These are phyloP conservation scores for Temnopleurus reevesii DNA, from an alignment of 53 echinoderm and acorn worm species.

Conservation along the genomic window DNA sequence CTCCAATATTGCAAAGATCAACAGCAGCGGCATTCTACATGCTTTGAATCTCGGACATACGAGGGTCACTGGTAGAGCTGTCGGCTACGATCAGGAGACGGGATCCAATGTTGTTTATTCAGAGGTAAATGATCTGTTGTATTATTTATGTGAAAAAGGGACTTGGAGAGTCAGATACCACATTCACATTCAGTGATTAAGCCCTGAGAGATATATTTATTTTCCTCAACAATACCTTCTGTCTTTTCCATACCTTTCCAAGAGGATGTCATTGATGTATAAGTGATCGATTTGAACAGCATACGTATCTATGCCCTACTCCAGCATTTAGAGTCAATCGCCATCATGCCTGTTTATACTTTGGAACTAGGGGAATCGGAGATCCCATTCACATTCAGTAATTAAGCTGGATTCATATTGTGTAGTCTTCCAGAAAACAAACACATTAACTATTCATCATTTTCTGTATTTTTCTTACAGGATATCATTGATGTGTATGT, in stretches of 20 bases:
- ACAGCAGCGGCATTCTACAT: slow-evolving; percentile 79
- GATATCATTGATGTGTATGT: slow-evolving; percentile 87
- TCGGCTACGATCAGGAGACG: slow-evolving; percentile 86
- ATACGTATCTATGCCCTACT: slow-evolving; percentile 85
- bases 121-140: slow-evolving; percentile 49
- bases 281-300: slow-evolving; percentile 74
- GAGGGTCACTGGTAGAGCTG: slow-evolving; percentile 74
- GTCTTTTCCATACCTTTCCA: no score
- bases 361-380: slow-evolving; percentile 75
- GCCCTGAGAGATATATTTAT: no score
- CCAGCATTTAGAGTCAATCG: slow-evolving; percentile 72
- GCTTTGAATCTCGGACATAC: slow-evolving; percentile 80
- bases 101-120: slow-evolving; percentile 89
- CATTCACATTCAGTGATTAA: no score
- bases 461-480: slow-evolving; percentile 53
- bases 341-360: slow-evolving; percentile 93
- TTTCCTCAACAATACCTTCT: no score
- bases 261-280: slow-evolving; percentile 87
- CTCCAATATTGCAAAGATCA: slow-evolving; percentile 74
- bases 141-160: no score
- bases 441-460: no score
- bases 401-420: no score
- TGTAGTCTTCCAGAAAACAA: no score
- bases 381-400: slow-evolving; percentile 59
- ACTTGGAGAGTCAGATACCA: no score